Conservation (phyloP, 2,888 invertebrate genomes). For the Drosophila fulvimacula region DNA sequence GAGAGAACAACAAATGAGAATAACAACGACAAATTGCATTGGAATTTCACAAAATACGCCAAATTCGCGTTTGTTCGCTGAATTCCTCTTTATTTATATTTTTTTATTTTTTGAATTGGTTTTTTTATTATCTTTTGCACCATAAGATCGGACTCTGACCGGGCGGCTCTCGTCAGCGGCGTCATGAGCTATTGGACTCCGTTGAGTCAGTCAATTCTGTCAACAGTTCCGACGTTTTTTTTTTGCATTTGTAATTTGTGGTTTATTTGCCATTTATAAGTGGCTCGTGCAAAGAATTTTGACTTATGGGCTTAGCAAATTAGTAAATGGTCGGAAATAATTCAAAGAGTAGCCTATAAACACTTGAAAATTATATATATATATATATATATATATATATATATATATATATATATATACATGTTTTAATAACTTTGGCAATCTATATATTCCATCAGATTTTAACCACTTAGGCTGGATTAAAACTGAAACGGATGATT, state of each 20-base stretch:
- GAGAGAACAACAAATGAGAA: neutral
- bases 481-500: slow-evolving; percentile 12
- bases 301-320: slow-evolving; percentile 40
- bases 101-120: neutral
- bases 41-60: slow-evolving; percentile 47
- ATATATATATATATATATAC: neutral
- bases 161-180: slow-evolving; percentile 25
- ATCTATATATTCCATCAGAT: neutral
- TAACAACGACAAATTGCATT: slow-evolving; percentile 33
- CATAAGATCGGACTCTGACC: slow-evolving; percentile 35
- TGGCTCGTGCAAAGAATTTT: slow-evolving; percentile 14
- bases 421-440: neutral
- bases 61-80: slow-evolving; percentile 22
- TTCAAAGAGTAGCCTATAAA: slow-evolving; percentile 4
- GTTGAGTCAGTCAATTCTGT: slow-evolving; percentile 42
- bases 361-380: neutral
- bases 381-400: neutral
- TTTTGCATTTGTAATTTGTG: slow-evolving; percentile 14
- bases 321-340: slow-evolving; percentile 17
- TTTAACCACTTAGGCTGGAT: neutral
- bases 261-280: slow-evolving; percentile 21
- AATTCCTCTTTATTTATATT: neutral
- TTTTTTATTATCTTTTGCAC: neutral
- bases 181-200: slow-evolving; percentile 25
- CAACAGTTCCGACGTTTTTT: slow-evolving; percentile 13